A percentile compares a stretch with the other conserved stretches of the same genome.
Conservation (phyloP, 2,797 vertebrate genomes). For the Otolemur crassicaudatus region DNA sequence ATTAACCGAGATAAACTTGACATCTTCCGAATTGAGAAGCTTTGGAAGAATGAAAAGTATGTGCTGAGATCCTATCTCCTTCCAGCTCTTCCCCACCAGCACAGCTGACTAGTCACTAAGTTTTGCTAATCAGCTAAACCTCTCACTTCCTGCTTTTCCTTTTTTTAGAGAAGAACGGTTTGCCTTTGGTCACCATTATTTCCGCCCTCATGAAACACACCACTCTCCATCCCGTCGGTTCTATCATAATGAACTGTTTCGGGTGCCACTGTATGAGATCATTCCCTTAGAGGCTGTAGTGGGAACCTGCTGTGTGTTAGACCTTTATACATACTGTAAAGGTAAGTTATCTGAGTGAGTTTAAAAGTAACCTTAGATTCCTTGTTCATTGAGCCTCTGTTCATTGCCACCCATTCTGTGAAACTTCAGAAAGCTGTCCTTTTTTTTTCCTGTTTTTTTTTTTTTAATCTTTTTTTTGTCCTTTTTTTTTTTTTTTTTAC, state of each 20-base stretch:
- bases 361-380: neutral
- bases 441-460: too few species aligned
- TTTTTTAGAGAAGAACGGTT: slow-evolving; percentile 95
- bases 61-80: slow-evolving; percentile 70
- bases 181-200: slow-evolving; percentile 99
- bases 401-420: neutral
- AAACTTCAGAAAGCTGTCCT: neutral
- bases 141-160: neutral
- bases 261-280: slow-evolving; percentile 98
- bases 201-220: slow-evolving; percentile 98
- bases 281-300: slow-evolving; percentile 98
- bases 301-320: slow-evolving; percentile 96
- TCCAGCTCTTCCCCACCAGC: neutral
- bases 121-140: neutral
- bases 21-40: slow-evolving; percentile 99
- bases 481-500: too few species aligned
- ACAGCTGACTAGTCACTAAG: neutral
- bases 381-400: neutral
- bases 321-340: slow-evolving; percentile 98
- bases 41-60: slow-evolving; percentile 98
- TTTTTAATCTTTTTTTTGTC: too few species aligned
- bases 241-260: slow-evolving; percentile 98
- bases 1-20: slow-evolving; percentile 98
- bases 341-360: slow-evolving; percentile 85
- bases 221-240: slow-evolving; percentile 93